phyloP scores from a whole-genome alignment of 2,888 invertebrate species.

The Latrodectus elegans region DNA sequence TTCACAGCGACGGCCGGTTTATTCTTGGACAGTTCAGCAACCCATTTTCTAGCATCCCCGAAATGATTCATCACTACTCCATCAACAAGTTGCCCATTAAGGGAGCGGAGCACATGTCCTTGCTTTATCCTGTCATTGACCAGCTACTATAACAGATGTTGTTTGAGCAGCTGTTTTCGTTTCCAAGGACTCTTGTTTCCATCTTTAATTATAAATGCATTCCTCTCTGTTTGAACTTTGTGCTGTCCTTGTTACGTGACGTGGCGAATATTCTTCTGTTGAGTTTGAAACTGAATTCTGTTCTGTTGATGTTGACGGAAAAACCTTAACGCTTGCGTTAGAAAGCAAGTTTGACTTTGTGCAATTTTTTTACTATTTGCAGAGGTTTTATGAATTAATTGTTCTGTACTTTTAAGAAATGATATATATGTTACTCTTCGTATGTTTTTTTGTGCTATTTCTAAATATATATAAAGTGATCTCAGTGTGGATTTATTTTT shows the following conservation, averaged over 20 bases:
- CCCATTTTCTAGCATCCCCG: conserved; percentile 93
- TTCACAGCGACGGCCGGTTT: conserved; percentile 86
- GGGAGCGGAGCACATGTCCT: conserved; percentile 96
- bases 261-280: neutral
- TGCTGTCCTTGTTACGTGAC: neutral
- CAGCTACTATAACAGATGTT: conserved; percentile 79
- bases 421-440: no score
- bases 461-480: no score
- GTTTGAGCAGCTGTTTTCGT: neutral
- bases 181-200: neutral
- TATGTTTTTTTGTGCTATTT: no score
- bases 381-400: no score
- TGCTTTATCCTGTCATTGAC: conserved; percentile 91
- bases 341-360: no score
- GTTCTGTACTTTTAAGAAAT: no score
- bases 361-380: no score
- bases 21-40: conserved; percentile 94
- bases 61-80: conserved; percentile 95
- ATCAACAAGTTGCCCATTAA: conserved; percentile 93
- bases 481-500: no score
- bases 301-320: neutral
- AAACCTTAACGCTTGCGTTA: neutral
- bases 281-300: neutral
- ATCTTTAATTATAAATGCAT: conserved; percentile 22
- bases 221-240: neutral